Percentiles rank a stretch among this genome's conserved stretches.
Conservation (phyloP, 2,797 vertebrate species). For the Pampus argenteus region DNA sequence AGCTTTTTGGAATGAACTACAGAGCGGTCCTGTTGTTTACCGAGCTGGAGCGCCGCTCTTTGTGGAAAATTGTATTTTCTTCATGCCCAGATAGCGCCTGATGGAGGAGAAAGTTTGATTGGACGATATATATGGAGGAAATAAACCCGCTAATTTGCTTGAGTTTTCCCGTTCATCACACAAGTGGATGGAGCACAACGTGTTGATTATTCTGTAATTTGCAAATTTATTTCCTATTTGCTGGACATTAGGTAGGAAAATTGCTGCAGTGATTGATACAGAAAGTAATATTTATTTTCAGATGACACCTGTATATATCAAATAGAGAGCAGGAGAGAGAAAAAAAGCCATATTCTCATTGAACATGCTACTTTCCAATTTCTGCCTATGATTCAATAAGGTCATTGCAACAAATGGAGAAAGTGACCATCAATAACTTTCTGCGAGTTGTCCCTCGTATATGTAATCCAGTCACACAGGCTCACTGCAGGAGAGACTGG, state of each 20-base stretch:
- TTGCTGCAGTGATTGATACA: constrained; percentile 15
- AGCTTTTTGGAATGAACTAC: constrained; percentile 63
- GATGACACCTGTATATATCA: background rate
- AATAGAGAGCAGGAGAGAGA: background rate
- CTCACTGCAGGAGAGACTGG: constrained; percentile 41
- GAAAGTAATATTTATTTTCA: constrained; percentile 14
- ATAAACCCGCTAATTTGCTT: constrained; percentile 67
- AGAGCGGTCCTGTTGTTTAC: constrained; percentile 65
- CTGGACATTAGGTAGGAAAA: constrained; percentile 15
- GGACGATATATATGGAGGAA: constrained; percentile 56
- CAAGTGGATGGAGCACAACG: constrained; percentile 24
- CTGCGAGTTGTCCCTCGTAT: constrained; percentile 4
- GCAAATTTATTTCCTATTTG: constrained; percentile 50
- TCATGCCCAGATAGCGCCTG: constrained; percentile 60
- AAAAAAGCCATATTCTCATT: background rate
- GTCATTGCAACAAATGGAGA: constrained; percentile 17
- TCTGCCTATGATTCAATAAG: constrained; percentile 11
- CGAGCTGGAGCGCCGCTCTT: constrained; percentile 50
- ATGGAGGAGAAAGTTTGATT: constrained; percentile 66
- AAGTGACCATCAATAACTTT: constrained; percentile 16
- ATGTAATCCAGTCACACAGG: constrained; percentile 52
- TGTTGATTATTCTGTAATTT: constrained; percentile 52
- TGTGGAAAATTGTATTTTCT: constrained; percentile 62
- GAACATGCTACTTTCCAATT: background rate
- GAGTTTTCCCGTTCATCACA: constrained; percentile 60